Evolutionary conservation across 2,888 invertebrate genomes (phyloP).

Genomic region (Myathropa florea): DNA sequence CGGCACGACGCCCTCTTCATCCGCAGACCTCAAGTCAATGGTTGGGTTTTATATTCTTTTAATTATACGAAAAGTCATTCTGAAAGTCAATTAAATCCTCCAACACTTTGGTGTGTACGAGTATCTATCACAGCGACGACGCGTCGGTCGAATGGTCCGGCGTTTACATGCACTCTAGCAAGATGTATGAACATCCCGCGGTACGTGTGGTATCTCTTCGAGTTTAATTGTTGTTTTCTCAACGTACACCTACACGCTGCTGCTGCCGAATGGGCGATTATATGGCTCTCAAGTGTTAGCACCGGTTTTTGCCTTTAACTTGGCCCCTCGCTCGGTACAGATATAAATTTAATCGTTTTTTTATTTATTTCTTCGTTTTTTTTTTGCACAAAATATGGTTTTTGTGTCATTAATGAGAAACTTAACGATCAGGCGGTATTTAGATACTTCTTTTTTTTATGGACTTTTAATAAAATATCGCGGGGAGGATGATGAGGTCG

Average conservation of each 20-base stretch:
- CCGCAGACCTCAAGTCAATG: no score
- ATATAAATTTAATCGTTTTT: background rate
- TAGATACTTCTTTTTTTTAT: background rate
- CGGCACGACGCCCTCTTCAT: background rate
- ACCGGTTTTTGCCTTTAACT: slow-evolving; percentile 38
- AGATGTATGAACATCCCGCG: background rate
- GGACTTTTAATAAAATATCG: background rate
- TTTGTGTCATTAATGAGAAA: background rate
- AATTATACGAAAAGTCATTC: slow-evolving; percentile 28
- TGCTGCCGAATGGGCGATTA: slow-evolving; percentile 2
- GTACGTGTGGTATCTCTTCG: background rate
- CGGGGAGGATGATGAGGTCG: background rate
- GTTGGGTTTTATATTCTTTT: background rate
- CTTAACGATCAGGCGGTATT: background rate
- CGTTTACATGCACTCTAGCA: background rate
- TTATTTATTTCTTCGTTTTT: background rate
- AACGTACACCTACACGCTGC: slow-evolving; percentile 24
- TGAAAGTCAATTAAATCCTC: slow-evolving; percentile 56
- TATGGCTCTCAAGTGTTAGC: slow-evolving; percentile 39
- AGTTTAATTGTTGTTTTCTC: slow-evolving; percentile 28
- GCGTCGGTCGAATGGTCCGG: background rate
- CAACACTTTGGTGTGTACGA: slow-evolving; percentile 43
- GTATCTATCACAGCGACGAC: background rate
- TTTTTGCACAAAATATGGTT: background rate
- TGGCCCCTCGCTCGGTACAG: background rate